phyloP scores from a whole-genome alignment of 1,140 invertebrate genomes.

The Drosophila azteca region DNA sequence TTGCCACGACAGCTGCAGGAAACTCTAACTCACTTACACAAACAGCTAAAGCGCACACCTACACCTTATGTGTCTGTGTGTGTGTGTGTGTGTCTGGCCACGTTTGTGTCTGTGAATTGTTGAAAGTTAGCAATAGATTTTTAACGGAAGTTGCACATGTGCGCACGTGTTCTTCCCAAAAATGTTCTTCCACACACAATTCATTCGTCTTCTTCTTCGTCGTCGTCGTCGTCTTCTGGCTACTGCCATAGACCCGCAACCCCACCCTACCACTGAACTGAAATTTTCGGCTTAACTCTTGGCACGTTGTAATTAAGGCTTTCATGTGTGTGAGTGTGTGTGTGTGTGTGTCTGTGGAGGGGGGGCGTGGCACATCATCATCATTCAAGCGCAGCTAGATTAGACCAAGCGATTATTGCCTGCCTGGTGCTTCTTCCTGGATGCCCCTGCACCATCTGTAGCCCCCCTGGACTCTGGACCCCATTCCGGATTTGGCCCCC shows the following conservation, averaged over 20 bases:
- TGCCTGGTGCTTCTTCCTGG: neutral
- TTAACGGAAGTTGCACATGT: slow-evolving; percentile 81
- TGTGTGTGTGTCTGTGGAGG: slow-evolving; percentile 8
- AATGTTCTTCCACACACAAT: slow-evolving; percentile 25
- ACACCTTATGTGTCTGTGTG: slow-evolving; percentile 9
- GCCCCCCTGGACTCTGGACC: no score
- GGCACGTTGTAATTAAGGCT: slow-evolving; percentile 77
- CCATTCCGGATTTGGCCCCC: no score
- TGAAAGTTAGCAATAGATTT: slow-evolving; percentile 82
- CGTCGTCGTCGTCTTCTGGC: neutral
- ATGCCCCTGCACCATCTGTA: no score
- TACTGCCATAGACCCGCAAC: slow-evolving; percentile 6
- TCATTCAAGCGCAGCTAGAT: slow-evolving; percentile 78
- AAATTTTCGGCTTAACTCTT: slow-evolving; percentile 52
- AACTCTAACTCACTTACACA: slow-evolving; percentile 80
- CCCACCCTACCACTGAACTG: neutral
- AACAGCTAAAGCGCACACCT: slow-evolving; percentile 62
- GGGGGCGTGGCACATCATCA: slow-evolving; percentile 77
- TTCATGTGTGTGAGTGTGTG: slow-evolving; percentile 5
- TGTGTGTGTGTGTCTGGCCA: slow-evolving; percentile 31
- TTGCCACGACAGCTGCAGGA: slow-evolving; percentile 80
- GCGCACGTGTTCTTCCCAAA: slow-evolving; percentile 71
- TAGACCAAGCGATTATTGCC: slow-evolving; percentile 71
- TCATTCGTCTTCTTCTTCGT: slow-evolving; percentile 35
- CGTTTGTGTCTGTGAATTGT: slow-evolving; percentile 65